A percentile compares a stretch with the other conserved stretches of the same genome.
Evolutionary conservation across 2,888 invertebrate genomes (phyloP).

Genomic region (Dasypogon diadema): DNA sequence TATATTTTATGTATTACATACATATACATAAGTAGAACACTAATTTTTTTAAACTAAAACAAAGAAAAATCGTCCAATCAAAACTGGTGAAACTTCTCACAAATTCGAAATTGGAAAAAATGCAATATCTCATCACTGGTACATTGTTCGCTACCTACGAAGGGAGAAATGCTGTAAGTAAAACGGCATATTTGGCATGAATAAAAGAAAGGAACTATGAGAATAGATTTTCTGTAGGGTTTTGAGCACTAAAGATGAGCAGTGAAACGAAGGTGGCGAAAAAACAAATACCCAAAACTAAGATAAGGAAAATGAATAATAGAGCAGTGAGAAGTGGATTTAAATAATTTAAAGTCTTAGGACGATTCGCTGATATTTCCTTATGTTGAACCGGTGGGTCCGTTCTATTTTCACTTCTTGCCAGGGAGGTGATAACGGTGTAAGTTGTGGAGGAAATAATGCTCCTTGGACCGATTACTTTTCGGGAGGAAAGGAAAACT

Average conservation of each 20-base stretch:
- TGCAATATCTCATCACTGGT: too few relatives aligned
- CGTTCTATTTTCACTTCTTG: background rate
- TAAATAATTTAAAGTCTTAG: constrained; percentile 1
- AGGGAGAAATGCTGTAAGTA: background rate
- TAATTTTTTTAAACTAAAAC: too few relatives aligned
- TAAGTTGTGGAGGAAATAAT: background rate
- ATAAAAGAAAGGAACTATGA: background rate
- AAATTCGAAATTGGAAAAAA: too few relatives aligned
- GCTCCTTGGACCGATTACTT: background rate
- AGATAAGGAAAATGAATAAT: constrained; percentile 1
- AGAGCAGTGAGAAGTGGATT: constrained; percentile 1
- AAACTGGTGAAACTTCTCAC: too few relatives aligned
- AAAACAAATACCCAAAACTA: background rate
- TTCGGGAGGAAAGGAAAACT: background rate
- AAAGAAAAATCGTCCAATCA: too few relatives aligned
- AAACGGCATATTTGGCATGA: background rate
- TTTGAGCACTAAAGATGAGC: background rate
- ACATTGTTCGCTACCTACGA: too few relatives aligned
- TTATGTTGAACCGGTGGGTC: background rate
- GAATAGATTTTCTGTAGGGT: background rate
- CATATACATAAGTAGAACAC: too few relatives aligned
- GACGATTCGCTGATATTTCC: background rate
- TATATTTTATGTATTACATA: too few relatives aligned
- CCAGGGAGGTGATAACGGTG: background rate
- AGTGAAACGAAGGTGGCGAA: background rate